These are phyloP conservation scores for Lysandra coridon DNA, from an alignment of 2,888 invertebrate genomes.

Conservation along the genomic window DNA sequence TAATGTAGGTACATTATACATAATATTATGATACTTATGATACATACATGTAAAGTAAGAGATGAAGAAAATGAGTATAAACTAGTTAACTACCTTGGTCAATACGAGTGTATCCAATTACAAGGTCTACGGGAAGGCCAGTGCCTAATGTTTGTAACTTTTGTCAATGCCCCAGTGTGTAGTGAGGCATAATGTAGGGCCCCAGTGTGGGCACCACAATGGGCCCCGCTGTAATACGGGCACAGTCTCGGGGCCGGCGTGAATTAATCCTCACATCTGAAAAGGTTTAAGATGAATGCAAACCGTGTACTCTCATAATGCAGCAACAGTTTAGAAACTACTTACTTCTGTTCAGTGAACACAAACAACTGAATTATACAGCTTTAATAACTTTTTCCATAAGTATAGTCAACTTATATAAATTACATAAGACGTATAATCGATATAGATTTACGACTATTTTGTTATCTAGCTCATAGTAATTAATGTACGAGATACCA, in stretches of 20 bases:
- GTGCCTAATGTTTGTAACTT: neutral
- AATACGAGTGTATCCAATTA: neutral
- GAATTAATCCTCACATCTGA: conserved; percentile 71
- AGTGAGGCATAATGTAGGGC: neutral
- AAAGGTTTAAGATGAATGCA: conserved; percentile 76
- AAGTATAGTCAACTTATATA: no score
- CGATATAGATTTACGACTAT: no score
- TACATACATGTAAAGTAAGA: no score
- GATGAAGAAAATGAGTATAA: no score
- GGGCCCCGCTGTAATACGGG: conserved; percentile 39
- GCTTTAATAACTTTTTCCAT: neutral
- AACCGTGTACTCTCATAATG: conserved; percentile 64
- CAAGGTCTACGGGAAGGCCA: neutral
- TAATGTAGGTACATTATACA: no score
- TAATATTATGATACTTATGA: no score
- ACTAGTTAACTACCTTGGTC: no score
- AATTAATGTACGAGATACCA: no score
- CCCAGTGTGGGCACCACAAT: conserved; percentile 10
- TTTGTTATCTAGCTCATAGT: no score
- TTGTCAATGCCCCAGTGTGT: neutral
- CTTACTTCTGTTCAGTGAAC: conserved; percentile 65
- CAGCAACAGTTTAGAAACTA: conserved; percentile 71
- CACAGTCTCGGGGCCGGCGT: conserved; percentile 59
- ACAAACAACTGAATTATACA: conserved; percentile 60
- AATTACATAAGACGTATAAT: no score